Evolutionary conservation across 2,113 vertebrate genomes (phyloP).

Genomic region (Ceratotherium simum): DNA sequence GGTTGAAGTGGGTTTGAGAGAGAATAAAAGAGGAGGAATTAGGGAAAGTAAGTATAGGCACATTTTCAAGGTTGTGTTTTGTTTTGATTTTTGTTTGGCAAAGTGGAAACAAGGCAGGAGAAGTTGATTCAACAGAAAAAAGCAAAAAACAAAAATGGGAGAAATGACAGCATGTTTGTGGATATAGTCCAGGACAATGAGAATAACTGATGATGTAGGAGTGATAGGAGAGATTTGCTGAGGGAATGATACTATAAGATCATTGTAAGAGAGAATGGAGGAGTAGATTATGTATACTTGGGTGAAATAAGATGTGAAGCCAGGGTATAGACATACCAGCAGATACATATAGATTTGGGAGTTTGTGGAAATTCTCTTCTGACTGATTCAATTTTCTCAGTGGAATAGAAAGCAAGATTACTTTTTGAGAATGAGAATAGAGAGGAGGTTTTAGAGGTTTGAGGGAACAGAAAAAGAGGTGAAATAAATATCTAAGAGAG

Average conservation of each 20-base stretch:
- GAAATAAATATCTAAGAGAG: neutral
- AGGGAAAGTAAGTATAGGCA: neutral
- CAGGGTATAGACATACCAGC: no score
- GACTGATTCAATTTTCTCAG: neutral
- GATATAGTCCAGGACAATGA: no score
- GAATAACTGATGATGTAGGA: no score
- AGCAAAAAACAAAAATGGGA: neutral
- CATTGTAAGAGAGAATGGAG: neutral
- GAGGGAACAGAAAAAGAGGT: neutral
- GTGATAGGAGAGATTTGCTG: no score
- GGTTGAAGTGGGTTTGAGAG: neutral
- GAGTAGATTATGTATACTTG: neutral
- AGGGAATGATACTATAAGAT: no score
- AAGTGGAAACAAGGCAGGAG: neutral
- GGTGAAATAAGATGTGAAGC: neutral
- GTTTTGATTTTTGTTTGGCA: neutral
- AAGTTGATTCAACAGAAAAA: neutral
- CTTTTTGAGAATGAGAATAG: neutral
- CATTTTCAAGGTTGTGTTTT: neutral
- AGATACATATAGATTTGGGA: neutral
- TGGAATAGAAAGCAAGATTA: neutral
- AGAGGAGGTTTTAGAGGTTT: neutral
- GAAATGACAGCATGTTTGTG: neutral
- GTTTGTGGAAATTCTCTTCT: neutral
- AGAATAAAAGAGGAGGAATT: neutral